A percentile compares a stretch with the other conserved stretches of the same genome.
These are phyloP conservation scores for Noturus placidus DNA, from an alignment of 2,113 vertebrate species.

Conservation along the genomic window DNA sequence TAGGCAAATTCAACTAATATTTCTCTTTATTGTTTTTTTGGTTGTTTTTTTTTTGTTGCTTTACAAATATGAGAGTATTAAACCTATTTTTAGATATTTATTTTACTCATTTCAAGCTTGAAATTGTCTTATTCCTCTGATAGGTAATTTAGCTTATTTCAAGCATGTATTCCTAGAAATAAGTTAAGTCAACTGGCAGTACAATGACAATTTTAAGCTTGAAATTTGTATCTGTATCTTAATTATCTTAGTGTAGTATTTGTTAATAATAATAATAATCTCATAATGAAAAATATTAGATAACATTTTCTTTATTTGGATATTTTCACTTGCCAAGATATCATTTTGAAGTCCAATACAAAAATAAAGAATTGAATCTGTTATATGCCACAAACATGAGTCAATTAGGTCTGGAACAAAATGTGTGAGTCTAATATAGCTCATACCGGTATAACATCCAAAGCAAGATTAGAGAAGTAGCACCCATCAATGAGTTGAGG, in stretches of 20 bases:
- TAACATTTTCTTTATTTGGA: not conserved
- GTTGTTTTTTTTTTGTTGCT: no score
- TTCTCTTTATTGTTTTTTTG: not conserved
- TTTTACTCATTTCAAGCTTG: not conserved
- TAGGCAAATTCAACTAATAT: not conserved
- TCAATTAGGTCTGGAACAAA: not conserved
- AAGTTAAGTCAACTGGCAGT: not conserved
- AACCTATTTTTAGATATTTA: not conserved
- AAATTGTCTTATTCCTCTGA: not conserved
- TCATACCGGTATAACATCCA: conserved; percentile 71
- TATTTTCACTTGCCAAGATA: not conserved
- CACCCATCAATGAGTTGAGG: conserved; percentile 73
- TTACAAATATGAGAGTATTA: not conserved
- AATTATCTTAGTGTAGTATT: not conserved
- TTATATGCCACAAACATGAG: not conserved
- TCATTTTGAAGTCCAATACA: not conserved
- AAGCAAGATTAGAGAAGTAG: conserved; percentile 80
- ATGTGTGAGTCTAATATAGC: not conserved
- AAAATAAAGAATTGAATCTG: not conserved
- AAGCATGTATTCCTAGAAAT: not conserved
- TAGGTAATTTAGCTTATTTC: not conserved
- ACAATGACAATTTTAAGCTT: not conserved
- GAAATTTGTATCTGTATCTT: not conserved
- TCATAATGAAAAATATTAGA: not conserved
- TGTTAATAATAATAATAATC: not conserved